These are phyloP conservation scores for Mythimna loreyi DNA, from an alignment of 2,888 invertebrate genomes.

Conservation along the genomic window DNA sequence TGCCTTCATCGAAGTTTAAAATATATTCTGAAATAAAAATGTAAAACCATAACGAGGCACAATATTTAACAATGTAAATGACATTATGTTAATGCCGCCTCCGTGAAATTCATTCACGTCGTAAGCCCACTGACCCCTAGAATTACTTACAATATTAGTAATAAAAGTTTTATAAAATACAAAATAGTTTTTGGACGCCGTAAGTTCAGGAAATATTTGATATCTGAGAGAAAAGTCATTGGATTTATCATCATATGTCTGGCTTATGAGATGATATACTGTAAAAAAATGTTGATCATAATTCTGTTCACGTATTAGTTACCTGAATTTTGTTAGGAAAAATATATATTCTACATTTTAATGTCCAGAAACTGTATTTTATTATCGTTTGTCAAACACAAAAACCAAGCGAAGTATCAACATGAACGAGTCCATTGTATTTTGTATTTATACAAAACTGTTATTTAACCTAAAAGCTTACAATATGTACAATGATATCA, in stretches of 20 bases:
- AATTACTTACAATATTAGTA: constrained; percentile 40
- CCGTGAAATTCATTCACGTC: not conserved
- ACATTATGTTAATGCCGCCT: not conserved
- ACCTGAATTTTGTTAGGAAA: not conserved
- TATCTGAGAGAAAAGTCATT: not conserved
- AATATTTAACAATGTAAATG: constrained; percentile 30
- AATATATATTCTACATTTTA: not conserved
- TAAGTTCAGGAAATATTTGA: constrained; percentile 4
- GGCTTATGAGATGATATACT: too few relatives aligned
- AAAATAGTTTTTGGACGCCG: constrained; percentile 20
- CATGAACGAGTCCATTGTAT: constrained; percentile 12
- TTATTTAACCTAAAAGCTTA: constrained; percentile 61
- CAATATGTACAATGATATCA: constrained; percentile 61
- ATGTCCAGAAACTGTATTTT: not conserved
- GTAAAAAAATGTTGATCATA: too few relatives aligned
- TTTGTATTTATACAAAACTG: constrained; percentile 59
- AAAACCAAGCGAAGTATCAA: not conserved
- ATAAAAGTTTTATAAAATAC: constrained; percentile 55
- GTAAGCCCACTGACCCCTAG: constrained; percentile 54
- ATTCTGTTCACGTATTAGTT: too few relatives aligned
- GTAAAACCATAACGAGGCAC: constrained; percentile 19
- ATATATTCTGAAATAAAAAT: constrained; percentile 28
- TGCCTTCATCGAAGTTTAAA: not conserved
- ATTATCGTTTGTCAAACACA: not conserved
- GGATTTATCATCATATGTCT: not conserved